Evolutionary conservation across 2,888 invertebrate species (phyloP).

Genomic region (Pseudococcus longispinus): DNA sequence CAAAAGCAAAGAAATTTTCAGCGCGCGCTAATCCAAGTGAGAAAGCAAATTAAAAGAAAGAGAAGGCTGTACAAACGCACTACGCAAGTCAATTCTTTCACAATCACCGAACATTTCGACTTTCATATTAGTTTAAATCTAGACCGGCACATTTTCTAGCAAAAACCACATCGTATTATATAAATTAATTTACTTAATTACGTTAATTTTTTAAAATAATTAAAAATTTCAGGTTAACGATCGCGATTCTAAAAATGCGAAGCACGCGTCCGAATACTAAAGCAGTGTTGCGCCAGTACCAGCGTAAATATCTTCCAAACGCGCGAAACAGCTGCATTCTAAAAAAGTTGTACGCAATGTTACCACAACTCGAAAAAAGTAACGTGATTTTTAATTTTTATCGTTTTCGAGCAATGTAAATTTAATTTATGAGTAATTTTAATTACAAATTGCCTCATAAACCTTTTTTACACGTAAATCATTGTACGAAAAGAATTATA

Average conservation of each 20-base stretch:
- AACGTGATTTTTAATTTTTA: neutral
- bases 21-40: slow-evolving; percentile 56
- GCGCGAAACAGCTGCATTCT: neutral
- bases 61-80: slow-evolving; percentile 49
- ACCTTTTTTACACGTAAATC: neutral
- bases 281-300: slow-evolving; percentile 32
- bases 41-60: slow-evolving; percentile 53
- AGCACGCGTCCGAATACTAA: slow-evolving; percentile 50
- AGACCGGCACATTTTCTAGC: neutral
- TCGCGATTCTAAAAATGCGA: slow-evolving; percentile 56
- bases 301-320: slow-evolving; percentile 16
- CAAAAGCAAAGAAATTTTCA: slow-evolving; percentile 54
- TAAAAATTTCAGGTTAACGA: slow-evolving; percentile 52
- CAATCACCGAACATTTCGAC: slow-evolving; percentile 5
- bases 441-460: neutral
- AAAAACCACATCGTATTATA: neutral
- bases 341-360: slow-evolving; percentile 6
- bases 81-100: slow-evolving; percentile 47
- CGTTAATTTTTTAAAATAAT: slow-evolving; percentile 17
- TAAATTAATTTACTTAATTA: slow-evolving; percentile 7
- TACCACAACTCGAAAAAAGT: neutral
- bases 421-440: neutral
- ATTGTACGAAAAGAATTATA: neutral
- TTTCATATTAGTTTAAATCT: neutral
- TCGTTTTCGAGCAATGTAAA: neutral